Evolutionary conservation across 2,113 vertebrate genomes (phyloP).

Genomic region (Rutilus rutilus): DNA sequence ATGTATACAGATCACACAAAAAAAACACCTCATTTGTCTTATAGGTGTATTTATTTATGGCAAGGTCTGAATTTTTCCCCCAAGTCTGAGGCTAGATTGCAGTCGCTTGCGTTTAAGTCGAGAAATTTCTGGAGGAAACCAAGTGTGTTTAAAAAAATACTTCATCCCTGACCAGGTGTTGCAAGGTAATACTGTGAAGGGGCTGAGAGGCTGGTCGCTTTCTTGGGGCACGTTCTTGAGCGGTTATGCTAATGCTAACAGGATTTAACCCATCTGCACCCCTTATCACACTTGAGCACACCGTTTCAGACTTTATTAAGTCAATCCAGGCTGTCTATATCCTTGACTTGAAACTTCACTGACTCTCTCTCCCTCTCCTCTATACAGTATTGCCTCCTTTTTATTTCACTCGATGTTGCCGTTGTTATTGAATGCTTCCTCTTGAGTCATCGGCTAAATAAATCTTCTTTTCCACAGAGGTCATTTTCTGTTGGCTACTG

Average conservation of each 20-base stretch:
- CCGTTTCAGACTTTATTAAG: constrained; percentile 62
- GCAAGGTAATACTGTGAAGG: background rate
- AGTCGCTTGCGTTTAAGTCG: background rate
- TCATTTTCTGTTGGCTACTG: constrained; percentile 22
- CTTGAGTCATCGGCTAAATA: constrained; percentile 58
- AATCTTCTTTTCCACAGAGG: constrained; percentile 53
- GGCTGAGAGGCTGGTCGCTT: constrained; percentile 33
- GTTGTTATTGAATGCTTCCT: background rate
- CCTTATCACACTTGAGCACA: constrained; percentile 69
- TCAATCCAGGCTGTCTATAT: constrained; percentile 54
- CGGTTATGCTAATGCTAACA: constrained; percentile 70
- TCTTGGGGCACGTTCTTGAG: constrained; percentile 63
- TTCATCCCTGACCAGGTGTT: constrained; percentile 32
- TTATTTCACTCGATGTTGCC: background rate
- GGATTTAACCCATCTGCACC: constrained; percentile 65
- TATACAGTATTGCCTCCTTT: background rate
- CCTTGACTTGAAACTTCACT: constrained; percentile 27
- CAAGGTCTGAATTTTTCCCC: background rate
- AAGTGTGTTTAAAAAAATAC: background rate
- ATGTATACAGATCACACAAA: constrained; percentile 41
- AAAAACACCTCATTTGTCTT: constrained; percentile 39
- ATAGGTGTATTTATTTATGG: constrained; percentile 42
- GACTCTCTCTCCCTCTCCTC: constrained; percentile 22
- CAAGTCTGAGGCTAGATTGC: background rate
- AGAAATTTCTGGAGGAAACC: background rate